Percentiles rank a stretch among this genome's conserved stretches.
Conservation (phyloP, 2,797 vertebrate species). For the Vespertilio murinus region DNA sequence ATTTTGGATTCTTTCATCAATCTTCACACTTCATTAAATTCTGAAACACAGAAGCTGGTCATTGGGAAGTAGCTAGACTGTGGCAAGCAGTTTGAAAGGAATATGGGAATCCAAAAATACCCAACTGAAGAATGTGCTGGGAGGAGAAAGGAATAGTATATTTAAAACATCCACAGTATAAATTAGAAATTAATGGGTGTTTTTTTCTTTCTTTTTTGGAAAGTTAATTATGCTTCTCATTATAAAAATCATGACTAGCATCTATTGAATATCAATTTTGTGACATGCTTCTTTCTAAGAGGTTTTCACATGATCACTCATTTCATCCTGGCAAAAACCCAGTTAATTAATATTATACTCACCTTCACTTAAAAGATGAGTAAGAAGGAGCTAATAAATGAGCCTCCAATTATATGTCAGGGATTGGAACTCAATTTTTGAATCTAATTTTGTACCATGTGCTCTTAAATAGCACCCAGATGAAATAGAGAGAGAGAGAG, state of each 20-base stretch:
- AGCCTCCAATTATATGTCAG: background rate
- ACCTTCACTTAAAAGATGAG: background rate
- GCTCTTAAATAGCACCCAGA: background rate
- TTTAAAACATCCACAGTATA: background rate
- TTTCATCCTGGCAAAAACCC: background rate
- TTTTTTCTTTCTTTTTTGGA: background rate
- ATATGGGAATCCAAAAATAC: background rate
- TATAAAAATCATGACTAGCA: background rate
- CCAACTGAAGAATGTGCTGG: background rate
- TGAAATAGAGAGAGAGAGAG: background rate
- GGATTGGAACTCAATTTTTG: background rate
- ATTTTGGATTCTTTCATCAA: background rate
- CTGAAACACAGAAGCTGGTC: background rate
- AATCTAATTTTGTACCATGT: background rate
- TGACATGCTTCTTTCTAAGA: background rate
- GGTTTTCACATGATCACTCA: background rate
- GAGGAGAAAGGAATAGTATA: background rate
- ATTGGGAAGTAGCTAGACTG: constrained; percentile 45
- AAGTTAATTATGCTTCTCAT: background rate
- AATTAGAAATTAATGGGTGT: too few species aligned
- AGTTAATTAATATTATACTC: background rate
- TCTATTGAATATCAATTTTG: background rate
- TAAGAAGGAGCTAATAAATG: background rate
- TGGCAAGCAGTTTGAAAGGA: constrained; percentile 60
- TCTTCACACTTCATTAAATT: constrained; percentile 50